phyloP scores from a whole-genome alignment of 2,113 vertebrate genomes.

The Picathartes gymnocephalus region DNA sequence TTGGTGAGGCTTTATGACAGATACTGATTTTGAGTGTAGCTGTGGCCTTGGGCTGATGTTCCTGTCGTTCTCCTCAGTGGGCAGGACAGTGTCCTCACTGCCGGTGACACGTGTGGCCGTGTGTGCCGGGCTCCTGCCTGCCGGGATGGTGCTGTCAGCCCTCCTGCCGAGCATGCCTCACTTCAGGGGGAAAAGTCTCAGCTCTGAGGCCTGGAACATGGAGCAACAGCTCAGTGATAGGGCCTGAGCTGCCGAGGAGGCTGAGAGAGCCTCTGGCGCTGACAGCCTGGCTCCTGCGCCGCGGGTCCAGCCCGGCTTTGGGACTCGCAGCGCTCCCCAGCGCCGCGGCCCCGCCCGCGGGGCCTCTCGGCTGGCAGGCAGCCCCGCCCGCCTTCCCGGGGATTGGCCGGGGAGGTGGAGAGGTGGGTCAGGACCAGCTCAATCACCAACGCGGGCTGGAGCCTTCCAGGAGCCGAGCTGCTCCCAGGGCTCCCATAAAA shows the following conservation, averaged over 20 bases:
- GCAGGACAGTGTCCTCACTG: not conserved
- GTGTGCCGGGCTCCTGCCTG: fast-evolving
- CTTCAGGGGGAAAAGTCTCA: not conserved
- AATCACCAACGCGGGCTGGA: not conserved
- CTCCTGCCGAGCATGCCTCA: not conserved
- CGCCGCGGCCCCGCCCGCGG: not conserved
- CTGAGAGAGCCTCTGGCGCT: not conserved
- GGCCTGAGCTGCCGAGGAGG: not conserved
- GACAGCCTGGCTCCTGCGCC: not conserved
- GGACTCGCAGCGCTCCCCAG: not conserved
- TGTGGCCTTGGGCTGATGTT: not conserved
- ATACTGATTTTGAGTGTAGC: fast-evolving
- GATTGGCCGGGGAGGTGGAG: not conserved
- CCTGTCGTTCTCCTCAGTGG: not conserved
- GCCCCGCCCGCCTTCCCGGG: not conserved
- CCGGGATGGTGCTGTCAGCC: not conserved
- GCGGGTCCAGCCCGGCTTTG: not conserved
- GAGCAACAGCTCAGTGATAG: not conserved
- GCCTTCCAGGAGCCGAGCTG: not conserved
- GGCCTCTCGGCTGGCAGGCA: not conserved
- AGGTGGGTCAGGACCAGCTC: not conserved
- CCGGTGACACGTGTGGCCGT: fast-evolving
- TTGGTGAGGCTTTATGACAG: not conserved
- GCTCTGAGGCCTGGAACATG: not conserved
- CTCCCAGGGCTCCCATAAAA: not conserved